A percentile compares a stretch with the other conserved stretches of the same genome.
These are phyloP conservation scores for Xestia rhomboidea DNA, from an alignment of 2,888 invertebrate genomes.

Conservation along the genomic window DNA sequence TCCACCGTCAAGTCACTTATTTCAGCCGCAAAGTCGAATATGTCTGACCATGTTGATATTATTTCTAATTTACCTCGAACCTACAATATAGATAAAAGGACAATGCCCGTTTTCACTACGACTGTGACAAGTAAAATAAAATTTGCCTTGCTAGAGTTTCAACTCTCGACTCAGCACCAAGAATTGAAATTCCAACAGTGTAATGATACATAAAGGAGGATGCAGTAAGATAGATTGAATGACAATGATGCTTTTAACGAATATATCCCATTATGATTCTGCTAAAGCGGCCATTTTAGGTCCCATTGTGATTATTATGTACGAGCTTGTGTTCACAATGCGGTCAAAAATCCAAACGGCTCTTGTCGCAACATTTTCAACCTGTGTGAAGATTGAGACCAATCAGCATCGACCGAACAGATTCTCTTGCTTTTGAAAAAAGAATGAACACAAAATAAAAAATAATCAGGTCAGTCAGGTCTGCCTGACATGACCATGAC, in stretches of 20 bases:
- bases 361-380: not conserved
- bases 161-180: not conserved
- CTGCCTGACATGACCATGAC: not conserved
- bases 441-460: not conserved
- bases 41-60: not conserved
- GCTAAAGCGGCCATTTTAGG: too few species aligned
- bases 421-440: not conserved
- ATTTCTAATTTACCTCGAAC: conserved; percentile 13
- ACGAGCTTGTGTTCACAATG: not conserved
- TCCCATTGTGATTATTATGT: not conserved
- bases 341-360: not conserved
- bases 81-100: not conserved
- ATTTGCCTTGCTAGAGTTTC: not conserved
- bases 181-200: not conserved
- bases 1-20: conserved; percentile 7
- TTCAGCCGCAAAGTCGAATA: conserved; percentile 3
- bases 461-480: not conserved
- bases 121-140: not conserved
- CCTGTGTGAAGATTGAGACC: not conserved
- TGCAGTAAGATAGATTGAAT: not conserved
- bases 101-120: not conserved
- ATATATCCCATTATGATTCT: too few species aligned
- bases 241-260: not conserved
- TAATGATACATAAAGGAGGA: too few species aligned
- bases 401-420: not conserved